phyloP scores from a whole-genome alignment of 2,888 invertebrate genomes.

The Tromatobia lineatoria region DNA sequence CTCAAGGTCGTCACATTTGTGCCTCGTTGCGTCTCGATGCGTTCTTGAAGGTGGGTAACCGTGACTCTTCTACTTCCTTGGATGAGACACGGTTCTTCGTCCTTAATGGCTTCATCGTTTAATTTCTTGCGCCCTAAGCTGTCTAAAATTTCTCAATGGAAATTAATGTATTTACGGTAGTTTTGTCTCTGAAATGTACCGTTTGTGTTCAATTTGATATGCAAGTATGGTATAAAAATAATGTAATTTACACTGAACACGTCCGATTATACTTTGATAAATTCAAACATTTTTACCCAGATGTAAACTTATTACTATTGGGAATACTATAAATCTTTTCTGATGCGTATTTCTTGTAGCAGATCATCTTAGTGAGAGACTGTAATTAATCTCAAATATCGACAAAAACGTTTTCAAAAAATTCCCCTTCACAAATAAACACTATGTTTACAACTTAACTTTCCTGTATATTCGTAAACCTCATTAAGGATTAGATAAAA shows the following conservation, averaged over 20 bases:
- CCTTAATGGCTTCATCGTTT: not conserved
- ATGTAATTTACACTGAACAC: no score
- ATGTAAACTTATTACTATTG: not conserved
- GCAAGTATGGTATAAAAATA: no score
- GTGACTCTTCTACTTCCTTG: conserved; percentile 33
- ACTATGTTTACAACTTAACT: no score
- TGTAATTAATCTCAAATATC: not conserved
- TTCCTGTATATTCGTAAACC: not conserved
- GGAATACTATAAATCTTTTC: not conserved
- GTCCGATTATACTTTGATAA: not conserved
- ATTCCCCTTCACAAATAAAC: no score
- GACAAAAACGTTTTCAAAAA: no score
- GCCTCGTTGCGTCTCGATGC: conserved; percentile 47
- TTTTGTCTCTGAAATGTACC: no score
- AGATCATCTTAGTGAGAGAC: not conserved
- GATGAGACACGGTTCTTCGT: not conserved
- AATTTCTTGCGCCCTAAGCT: not conserved
- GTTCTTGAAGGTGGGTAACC: conserved; percentile 48
- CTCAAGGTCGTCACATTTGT: conserved; percentile 58
- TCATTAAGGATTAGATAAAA: conserved; percentile 10
- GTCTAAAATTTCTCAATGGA: not conserved
- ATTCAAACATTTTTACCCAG: not conserved
- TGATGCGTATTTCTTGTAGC: not conserved
- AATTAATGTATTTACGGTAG: no score
- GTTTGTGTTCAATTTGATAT: no score